Conservation (phyloP, 2,113 vertebrate species). For the Toxostoma redivivum region DNA sequence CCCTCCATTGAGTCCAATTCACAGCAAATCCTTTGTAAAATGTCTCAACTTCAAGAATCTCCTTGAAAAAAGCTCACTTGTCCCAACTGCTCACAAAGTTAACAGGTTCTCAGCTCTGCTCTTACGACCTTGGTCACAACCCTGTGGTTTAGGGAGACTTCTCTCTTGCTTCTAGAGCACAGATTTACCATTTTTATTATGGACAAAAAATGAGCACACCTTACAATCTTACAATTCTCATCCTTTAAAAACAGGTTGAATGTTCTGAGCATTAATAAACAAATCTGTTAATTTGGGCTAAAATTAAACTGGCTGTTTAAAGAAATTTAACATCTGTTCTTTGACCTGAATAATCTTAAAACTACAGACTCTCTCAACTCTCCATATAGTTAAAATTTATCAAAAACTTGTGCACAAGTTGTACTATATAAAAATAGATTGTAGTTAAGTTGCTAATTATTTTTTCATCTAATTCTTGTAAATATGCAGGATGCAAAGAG, state of each 20-base stretch:
- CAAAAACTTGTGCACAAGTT: neutral
- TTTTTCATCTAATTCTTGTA: constrained; percentile 7
- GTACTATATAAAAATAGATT: neutral
- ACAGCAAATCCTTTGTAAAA: neutral
- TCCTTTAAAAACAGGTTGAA: neutral
- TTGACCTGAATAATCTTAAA: constrained; percentile 34
- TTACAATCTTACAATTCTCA: neutral
- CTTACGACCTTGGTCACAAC: neutral
- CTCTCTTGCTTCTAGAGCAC: neutral
- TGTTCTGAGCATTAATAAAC: neutral
- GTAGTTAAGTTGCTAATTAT: constrained; percentile 3
- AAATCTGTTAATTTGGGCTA: constrained; percentile 27
- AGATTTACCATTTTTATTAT: neutral
- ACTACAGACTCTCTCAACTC: neutral
- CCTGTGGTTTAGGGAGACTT: neutral
- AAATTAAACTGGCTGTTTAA: constrained; percentile 32
- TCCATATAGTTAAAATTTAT: neutral
- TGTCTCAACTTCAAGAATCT: neutral
- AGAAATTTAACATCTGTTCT: constrained; percentile 31
- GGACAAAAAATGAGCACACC: neutral
- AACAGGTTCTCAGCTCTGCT: neutral
- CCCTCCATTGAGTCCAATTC: neutral
- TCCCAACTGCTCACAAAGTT: neutral
- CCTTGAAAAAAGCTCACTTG: neutral
- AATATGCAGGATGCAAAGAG: neutral